Evolutionary conservation across 2,113 vertebrate species (phyloP), one percentile per base, ranked within the genome.

Genomic region (Oxyruncus cristatus): DNA sequence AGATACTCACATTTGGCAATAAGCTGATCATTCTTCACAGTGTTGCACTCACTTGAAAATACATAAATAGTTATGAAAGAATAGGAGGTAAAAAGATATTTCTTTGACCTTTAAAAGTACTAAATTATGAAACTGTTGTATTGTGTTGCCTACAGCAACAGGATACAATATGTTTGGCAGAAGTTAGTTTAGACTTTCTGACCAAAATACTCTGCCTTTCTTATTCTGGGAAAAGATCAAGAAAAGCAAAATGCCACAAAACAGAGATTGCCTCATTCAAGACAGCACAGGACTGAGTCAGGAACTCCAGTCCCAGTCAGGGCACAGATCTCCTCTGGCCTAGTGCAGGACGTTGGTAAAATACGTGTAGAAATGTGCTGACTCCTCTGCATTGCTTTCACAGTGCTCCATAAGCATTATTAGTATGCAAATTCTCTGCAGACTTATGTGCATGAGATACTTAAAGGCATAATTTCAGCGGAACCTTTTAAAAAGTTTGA

Each of bases 111-210:
- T 94, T 93, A 55, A 42, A 89, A 81, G 65, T 71, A 70, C 59
- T 74, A 67, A 94, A 96, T 93, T 74, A 90, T 1, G 4, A 91
- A 92, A 65, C 76, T 94, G 79, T 77, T 96, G 78, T 90, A 71
- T 74, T 88, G 59, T 33, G 83, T 95, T 93, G 76, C 93, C 79
- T 81, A 41, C 37, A 75, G 82, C 92, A 95, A 73, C 86, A 71
- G 61, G 21, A 46, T 53, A 82, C 52, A 39, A 22, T 80, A 42
- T n/a, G 63, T 70, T 89, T 96, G 84, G 91, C 81, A 88, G 41
- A 75, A 91, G 76, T 94, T 90, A 88, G 78, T 88, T 92, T 66
- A 67, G 75, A 52, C 65, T 76, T 96, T 94, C 88, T 88, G 79
- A 92, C 61, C 56, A 93, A 94, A 91, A 67, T 61, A 62, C 17